Evolutionary conservation across 2,113 vertebrate species (phyloP).

Genomic region (Esox niger): DNA sequence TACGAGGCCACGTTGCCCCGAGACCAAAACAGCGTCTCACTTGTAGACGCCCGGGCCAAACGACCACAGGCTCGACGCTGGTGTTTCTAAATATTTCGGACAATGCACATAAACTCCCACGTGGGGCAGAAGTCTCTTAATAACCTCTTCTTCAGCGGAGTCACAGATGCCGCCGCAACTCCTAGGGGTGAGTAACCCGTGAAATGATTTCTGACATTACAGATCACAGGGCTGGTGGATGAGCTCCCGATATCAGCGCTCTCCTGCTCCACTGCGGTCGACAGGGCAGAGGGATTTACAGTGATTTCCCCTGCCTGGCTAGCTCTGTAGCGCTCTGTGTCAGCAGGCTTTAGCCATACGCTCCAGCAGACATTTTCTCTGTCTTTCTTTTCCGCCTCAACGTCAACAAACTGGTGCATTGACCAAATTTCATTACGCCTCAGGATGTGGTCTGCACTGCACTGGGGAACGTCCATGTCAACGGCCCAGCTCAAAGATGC

Average conservation of each 20-base stretch:
- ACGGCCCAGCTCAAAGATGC: too few species aligned
- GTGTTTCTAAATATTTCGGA: too few species aligned
- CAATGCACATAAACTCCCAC: too few species aligned
- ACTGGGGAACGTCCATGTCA: too few species aligned
- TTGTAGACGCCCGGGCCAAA: too few species aligned
- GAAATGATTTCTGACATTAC: neutral
- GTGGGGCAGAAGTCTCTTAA: too few species aligned
- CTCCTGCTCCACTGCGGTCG: neutral
- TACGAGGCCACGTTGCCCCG: too few species aligned
- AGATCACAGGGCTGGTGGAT: neutral
- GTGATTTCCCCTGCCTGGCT: neutral
- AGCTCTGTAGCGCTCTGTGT: neutral
- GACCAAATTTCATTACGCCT: neutral
- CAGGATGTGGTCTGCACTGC: neutral
- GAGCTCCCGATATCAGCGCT: neutral
- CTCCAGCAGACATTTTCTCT: too few species aligned
- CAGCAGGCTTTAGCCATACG: too few species aligned
- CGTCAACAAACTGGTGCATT: neutral
- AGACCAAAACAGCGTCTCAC: too few species aligned
- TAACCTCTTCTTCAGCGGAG: neutral
- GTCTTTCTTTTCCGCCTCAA: too few species aligned
- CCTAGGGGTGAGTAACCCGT: neutral
- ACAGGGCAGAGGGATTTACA: neutral
- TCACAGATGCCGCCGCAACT: neutral
- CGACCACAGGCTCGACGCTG: too few species aligned